Percentiles rank a stretch among this genome's conserved stretches.
Conservation (phyloP, 2,797 vertebrate genomes). For the Poeciliopsis infans region DNA sequence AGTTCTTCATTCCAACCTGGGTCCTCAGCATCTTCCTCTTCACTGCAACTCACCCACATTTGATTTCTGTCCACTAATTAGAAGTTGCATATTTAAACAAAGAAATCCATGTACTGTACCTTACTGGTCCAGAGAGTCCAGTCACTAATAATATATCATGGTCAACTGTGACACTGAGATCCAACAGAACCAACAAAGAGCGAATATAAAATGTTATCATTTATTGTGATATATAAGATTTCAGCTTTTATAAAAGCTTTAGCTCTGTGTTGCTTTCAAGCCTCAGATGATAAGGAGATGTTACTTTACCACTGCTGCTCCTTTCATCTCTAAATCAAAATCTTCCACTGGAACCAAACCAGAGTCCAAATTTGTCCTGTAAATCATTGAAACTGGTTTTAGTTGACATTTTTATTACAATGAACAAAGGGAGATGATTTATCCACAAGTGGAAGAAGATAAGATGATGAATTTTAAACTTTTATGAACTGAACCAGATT, state of each 20-base stretch:
- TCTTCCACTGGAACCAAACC: conserved; percentile 1
- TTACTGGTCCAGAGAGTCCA: no score
- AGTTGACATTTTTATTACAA: not conserved
- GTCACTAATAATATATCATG: no score
- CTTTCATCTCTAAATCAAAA: not conserved
- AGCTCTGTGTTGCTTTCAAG: not conserved
- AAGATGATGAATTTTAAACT: conserved; percentile 27
- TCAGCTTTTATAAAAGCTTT: not conserved
- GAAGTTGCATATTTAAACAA: no score
- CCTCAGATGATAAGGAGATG: not conserved
- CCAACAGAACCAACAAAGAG: not conserved
- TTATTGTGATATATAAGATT: not conserved
- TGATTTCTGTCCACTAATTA: no score
- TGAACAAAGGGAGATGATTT: not conserved
- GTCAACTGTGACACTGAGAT: no score
- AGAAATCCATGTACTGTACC: no score
- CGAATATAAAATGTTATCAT: not conserved
- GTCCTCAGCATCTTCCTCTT: no score
- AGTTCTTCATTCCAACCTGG: no score
- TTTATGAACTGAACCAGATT: conserved; percentile 24
- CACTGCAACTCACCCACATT: no score
- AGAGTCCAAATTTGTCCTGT: conserved; percentile 26
- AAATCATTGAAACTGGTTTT: conserved; percentile 21
- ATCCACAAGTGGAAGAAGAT: conserved; percentile 2
- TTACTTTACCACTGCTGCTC: not conserved